Conservation (phyloP, 2,113 vertebrate species). For the Apaloderma vittatum region DNA sequence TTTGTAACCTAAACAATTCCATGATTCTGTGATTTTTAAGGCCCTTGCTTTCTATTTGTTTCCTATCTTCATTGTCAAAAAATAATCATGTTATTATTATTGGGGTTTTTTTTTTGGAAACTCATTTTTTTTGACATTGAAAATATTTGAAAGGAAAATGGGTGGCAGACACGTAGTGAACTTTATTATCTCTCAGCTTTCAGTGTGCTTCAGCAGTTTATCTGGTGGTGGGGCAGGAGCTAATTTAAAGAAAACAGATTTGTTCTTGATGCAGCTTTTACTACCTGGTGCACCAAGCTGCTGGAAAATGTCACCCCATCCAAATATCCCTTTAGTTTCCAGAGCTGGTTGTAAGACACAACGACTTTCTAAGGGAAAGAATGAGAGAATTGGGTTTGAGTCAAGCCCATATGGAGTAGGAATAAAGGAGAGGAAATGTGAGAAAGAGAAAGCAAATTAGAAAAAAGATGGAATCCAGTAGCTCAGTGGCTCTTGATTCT, state of each 20-base stretch:
- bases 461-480: not conserved
- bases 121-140: not conserved
- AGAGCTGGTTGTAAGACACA: not conserved
- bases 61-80: not conserved
- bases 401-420: not conserved
- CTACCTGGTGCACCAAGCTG: not conserved
- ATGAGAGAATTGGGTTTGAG: not conserved
- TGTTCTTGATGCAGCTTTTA: not conserved
- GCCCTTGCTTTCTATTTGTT: not conserved
- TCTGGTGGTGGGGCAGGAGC: not conserved
- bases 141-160: not conserved
- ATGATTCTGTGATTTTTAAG: not conserved
- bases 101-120: not conserved
- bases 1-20: no score
- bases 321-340: not conserved
- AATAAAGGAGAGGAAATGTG: not conserved
- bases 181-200: not conserved
- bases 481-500: not conserved
- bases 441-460: not conserved
- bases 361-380: not conserved
- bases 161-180: not conserved
- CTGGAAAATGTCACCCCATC: not conserved
- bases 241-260: not conserved
- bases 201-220: not conserved
- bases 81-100: not conserved